A percentile compares a stretch with the other conserved stretches of the same genome.
Conservation (phyloP, 1,140 invertebrate species). For the Nephila pilipes region DNA sequence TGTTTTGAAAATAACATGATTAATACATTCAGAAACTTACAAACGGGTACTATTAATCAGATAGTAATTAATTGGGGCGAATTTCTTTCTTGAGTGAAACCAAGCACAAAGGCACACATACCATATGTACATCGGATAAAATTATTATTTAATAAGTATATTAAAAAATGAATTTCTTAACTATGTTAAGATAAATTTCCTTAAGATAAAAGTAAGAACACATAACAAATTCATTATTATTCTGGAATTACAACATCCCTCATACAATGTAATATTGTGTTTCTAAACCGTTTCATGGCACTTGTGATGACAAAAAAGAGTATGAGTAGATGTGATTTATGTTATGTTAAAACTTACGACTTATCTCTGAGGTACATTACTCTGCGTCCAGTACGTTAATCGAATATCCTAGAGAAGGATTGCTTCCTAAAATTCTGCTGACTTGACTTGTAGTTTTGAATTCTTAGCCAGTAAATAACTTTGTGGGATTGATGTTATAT, state of each 20-base stretch:
- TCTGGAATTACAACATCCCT: not conserved
- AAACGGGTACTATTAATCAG: too few species aligned
- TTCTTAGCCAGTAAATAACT: too few species aligned
- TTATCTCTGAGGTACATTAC: not conserved
- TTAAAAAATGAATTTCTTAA: not conserved
- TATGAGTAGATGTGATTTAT: not conserved
- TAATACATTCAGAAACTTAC: too few species aligned
- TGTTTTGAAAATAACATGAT: too few species aligned
- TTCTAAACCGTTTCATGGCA: not conserved
- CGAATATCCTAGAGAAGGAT: not conserved
- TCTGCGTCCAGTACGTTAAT: not conserved
- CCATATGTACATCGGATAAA: too few species aligned
- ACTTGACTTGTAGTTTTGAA: too few species aligned
- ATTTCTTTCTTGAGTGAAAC: too few species aligned
- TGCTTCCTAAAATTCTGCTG: too few species aligned
- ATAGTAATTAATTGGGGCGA: too few species aligned
- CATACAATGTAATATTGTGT: not conserved
- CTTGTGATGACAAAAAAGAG: not conserved
- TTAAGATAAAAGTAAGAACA: not conserved
- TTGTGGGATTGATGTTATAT: too few species aligned
- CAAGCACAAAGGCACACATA: too few species aligned
- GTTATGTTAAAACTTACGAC: not conserved
- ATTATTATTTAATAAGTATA: too few species aligned
- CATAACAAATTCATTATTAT: not conserved
- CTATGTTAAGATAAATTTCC: not conserved